These are phyloP conservation scores for Protonemura montana DNA, from an alignment of 2,888 invertebrate species.

Conservation along the genomic window DNA sequence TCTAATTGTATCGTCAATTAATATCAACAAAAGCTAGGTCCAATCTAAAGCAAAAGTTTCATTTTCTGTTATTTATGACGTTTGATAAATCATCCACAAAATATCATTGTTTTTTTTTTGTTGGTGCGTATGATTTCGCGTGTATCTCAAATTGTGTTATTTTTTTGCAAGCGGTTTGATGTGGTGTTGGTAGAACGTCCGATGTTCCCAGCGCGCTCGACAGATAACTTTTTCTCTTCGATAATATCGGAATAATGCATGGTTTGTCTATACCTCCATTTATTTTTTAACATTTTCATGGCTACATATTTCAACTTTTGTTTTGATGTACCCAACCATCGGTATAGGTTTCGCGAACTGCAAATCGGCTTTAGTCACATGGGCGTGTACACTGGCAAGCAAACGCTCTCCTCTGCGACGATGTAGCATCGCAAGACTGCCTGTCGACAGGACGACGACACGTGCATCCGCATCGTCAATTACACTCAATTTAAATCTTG, in stretches of 20 bases:
- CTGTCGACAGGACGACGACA: background rate
- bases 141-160: background rate
- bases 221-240: background rate
- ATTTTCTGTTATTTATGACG: background rate
- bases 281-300: conserved; percentile 4
- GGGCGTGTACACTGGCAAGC: too few relatives aligned
- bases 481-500: conserved; percentile 22
- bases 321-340: background rate
- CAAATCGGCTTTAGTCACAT: too few relatives aligned
- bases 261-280: conserved; percentile 1
- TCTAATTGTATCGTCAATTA: background rate
- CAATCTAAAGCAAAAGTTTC: background rate
- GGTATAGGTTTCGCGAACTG: too few relatives aligned
- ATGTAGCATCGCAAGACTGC: background rate
- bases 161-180: background rate
- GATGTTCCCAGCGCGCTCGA: background rate
- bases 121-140: background rate
- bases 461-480: conserved; percentile 24
- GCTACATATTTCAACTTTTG: background rate
- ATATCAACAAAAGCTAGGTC: background rate
- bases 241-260: conserved; percentile 7
- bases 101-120: background rate
- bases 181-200: background rate
- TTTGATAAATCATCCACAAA: background rate
- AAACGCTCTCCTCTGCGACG: too few relatives aligned